Percentiles rank a stretch among this genome's conserved stretches.
phyloP scores from a whole-genome alignment of 2,797 vertebrate species.

The Hypotaenidia okinawae region DNA sequence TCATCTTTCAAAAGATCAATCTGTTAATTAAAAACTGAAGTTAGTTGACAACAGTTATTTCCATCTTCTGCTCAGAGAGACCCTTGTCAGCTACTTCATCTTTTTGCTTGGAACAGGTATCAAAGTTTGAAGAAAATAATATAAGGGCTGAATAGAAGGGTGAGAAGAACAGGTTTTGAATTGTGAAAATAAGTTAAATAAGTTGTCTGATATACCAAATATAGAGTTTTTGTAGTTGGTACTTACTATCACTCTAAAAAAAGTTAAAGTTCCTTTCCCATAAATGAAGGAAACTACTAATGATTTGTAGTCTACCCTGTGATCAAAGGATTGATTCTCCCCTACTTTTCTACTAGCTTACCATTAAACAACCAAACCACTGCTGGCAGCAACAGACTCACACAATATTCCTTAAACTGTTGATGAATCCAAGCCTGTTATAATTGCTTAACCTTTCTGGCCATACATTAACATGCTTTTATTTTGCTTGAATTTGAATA shows the following conservation, averaged over 20 bases:
- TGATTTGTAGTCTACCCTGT: background rate
- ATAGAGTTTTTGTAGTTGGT: background rate
- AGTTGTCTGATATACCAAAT: background rate
- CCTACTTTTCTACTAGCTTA: background rate
- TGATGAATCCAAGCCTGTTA: background rate
- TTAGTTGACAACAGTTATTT: background rate
- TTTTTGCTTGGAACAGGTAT: background rate
- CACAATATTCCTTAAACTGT: background rate
- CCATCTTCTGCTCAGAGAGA: background rate
- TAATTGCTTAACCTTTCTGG: background rate
- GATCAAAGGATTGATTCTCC: background rate
- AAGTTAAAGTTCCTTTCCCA: background rate
- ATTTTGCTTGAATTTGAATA: background rate
- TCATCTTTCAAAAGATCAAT: background rate
- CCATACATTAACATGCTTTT: background rate
- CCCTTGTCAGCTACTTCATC: background rate
- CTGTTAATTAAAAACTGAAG: background rate
- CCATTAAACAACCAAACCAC: background rate
- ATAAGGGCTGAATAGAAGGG: background rate
- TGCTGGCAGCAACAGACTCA: background rate
- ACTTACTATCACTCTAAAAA: background rate
- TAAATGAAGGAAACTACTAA: background rate
- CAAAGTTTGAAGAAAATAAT: background rate
- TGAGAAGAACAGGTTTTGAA: background rate
- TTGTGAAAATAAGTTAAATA: background rate